Evolutionary conservation across 2,113 vertebrate genomes (phyloP).

Genomic region (Pterophyllum scalare): DNA sequence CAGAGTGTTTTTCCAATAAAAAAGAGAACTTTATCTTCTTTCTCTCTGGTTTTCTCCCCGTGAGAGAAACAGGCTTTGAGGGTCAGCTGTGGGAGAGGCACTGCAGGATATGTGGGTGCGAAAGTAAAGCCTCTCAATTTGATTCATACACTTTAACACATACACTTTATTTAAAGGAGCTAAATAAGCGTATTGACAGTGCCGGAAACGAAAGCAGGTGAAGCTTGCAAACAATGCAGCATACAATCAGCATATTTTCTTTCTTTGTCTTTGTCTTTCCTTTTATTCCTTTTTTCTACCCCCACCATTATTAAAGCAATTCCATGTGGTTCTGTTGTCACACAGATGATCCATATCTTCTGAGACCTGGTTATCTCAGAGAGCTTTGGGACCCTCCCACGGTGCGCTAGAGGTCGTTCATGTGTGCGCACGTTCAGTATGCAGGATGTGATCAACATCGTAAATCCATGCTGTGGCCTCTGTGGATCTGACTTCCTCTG

Average conservation of each 20-base stretch:
- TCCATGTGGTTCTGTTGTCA: conserved; percentile 32
- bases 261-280: background rate
- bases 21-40: conserved; percentile 45
- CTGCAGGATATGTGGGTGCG: background rate
- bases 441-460: conserved; percentile 29
- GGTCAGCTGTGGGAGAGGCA: conserved; percentile 37
- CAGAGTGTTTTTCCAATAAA: conserved; percentile 65
- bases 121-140: background rate
- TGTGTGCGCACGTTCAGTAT: conserved; percentile 42
- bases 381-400: background rate
- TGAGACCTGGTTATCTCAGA: background rate
- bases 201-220: background rate
- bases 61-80: conserved; percentile 33
- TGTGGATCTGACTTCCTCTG: conserved; percentile 39
- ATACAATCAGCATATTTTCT: too few relatives aligned
- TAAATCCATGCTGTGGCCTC: conserved; percentile 48
- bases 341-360: conserved; percentile 18
- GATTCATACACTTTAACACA: background rate
- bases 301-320: background rate
- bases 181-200: background rate
- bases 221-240: background rate
- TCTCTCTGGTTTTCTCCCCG: conserved; percentile 23
- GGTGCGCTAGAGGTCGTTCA: background rate
- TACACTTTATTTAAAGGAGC: background rate
- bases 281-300: background rate